A percentile compares a stretch with the other conserved stretches of the same genome.
phyloP scores from a whole-genome alignment of 2,888 invertebrate species.

The Xestia xanthographa region DNA sequence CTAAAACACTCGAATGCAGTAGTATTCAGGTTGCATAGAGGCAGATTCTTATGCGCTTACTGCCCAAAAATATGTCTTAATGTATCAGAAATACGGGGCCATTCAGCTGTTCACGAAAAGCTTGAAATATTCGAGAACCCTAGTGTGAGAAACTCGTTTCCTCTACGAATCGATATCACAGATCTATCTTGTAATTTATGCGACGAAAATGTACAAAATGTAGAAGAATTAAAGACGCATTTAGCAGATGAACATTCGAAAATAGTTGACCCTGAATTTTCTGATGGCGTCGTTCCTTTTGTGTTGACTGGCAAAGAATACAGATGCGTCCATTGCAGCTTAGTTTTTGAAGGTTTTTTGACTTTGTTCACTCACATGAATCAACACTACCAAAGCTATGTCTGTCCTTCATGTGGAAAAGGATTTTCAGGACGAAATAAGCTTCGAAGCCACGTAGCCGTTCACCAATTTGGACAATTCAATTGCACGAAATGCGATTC shows the following conservation, averaged over 20 bases:
- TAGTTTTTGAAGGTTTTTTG: constrained; percentile 74
- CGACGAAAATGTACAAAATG: constrained; percentile 51
- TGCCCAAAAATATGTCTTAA: constrained; percentile 74
- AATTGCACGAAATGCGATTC: constrained; percentile 83
- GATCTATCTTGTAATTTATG: constrained; percentile 77
- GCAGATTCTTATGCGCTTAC: constrained; percentile 82
- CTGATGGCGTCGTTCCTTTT: constrained; percentile 81
- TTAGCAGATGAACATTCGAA: constrained; percentile 71
- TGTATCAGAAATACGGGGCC: constrained; percentile 73
- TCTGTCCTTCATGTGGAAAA: constrained; percentile 87
- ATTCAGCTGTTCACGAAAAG: constrained; percentile 74
- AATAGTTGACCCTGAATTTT: constrained; percentile 66
- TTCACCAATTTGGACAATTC: constrained; percentile 81
- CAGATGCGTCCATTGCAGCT: constrained; percentile 76
- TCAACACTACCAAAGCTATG: constrained; percentile 82
- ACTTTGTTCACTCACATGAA: constrained; percentile 84
- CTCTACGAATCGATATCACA: constrained; percentile 81
- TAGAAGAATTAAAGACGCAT: constrained; percentile 77
- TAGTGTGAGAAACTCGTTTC: constrained; percentile 75
- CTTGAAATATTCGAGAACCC: constrained; percentile 73
- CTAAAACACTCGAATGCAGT: constrained; percentile 81
- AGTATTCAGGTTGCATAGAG: constrained; percentile 79
- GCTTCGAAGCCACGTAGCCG: constrained; percentile 80
- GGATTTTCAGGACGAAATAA: constrained; percentile 84
- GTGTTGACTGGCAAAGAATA: constrained; percentile 75